Percentiles rank a stretch among this genome's conserved stretches.
phyloP scores from a whole-genome alignment of 2,888 invertebrate genomes.

The Sacculina carcini region DNA sequence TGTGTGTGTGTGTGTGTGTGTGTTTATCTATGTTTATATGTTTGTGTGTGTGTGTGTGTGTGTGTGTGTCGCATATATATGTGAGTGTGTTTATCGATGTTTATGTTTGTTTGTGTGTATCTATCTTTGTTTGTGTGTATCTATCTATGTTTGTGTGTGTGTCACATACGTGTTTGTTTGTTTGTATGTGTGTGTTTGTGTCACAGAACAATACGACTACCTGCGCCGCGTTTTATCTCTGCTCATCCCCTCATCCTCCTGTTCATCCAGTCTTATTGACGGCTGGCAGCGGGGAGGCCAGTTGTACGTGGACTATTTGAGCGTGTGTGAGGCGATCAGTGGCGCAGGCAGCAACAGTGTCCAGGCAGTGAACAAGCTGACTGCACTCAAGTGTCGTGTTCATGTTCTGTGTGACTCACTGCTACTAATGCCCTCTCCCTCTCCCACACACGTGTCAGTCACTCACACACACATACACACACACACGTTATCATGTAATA shows the following conservation, averaged over 20 bases:
- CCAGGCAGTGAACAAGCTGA: constrained; percentile 16
- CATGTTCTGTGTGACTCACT: too few species aligned
- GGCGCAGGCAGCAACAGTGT: constrained; percentile 17
- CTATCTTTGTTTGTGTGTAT: background rate
- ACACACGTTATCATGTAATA: too few species aligned
- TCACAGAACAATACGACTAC: constrained; percentile 36
- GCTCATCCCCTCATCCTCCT: constrained; percentile 29
- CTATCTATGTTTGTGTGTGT: background rate
- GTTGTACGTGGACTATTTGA: constrained; percentile 41
- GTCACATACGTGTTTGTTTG: background rate
- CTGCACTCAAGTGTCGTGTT: too few species aligned
- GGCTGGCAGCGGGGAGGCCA: constrained; percentile 47
- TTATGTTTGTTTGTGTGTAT: too few species aligned
- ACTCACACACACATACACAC: too few species aligned
- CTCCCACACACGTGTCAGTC: constrained; percentile 26
- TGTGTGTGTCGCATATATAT: too few species aligned
- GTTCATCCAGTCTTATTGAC: constrained; percentile 29
- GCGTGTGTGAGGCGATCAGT: constrained; percentile 22
- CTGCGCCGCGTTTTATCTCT: constrained; percentile 32
- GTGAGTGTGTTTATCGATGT: too few species aligned
- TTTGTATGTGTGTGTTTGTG: constrained; percentile 3
- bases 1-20: too few species aligned
- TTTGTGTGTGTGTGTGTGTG: too few species aligned
- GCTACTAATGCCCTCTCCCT: too few species aligned
- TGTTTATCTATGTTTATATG: too few species aligned